Percentiles rank a stretch among this genome's conserved stretches.
Evolutionary conservation across 2,113 vertebrate species (phyloP).

Genomic region (Setophaga kirtlandii): DNA sequence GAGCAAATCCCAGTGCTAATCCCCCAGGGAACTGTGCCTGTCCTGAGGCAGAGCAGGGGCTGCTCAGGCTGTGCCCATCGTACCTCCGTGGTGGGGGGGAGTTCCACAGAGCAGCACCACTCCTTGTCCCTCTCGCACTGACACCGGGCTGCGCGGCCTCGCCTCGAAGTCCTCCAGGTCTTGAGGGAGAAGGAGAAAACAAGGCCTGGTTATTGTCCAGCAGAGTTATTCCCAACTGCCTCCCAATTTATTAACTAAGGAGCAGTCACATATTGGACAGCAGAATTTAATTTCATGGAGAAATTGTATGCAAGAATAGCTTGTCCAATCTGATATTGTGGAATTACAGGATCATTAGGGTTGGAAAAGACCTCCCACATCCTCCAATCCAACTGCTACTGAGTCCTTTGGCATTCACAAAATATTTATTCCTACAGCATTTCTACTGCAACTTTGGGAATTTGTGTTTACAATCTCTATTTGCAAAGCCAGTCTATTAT

Average conservation of each 20-base stretch:
- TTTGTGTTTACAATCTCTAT: neutral
- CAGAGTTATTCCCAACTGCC: neutral
- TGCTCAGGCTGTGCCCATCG: neutral
- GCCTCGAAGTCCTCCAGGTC: conserved; percentile 86
- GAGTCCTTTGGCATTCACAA: neutral
- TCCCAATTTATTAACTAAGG: no score
- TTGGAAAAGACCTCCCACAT: neutral
- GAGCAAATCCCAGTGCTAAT: neutral
- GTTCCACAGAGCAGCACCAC: conserved; percentile 87
- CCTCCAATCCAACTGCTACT: neutral
- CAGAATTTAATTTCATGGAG: neutral
- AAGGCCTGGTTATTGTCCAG: neutral
- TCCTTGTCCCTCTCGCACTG: conserved; percentile 87
- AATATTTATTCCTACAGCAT: neutral
- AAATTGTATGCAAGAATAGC: neutral
- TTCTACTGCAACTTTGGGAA: neutral
- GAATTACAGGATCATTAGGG: neutral
- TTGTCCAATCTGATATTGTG: accelerated
- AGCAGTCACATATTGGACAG: accelerated
- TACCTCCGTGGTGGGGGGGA: conserved; percentile 87
- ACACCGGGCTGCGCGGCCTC: conserved; percentile 80
- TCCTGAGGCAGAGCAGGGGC: neutral
- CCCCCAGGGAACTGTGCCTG: neutral
- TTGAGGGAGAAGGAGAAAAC: conserved; percentile 61
- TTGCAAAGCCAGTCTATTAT: neutral